Conservation (phyloP, 2,797 vertebrate genomes). For the Paramormyrops hopkinsi region DNA sequence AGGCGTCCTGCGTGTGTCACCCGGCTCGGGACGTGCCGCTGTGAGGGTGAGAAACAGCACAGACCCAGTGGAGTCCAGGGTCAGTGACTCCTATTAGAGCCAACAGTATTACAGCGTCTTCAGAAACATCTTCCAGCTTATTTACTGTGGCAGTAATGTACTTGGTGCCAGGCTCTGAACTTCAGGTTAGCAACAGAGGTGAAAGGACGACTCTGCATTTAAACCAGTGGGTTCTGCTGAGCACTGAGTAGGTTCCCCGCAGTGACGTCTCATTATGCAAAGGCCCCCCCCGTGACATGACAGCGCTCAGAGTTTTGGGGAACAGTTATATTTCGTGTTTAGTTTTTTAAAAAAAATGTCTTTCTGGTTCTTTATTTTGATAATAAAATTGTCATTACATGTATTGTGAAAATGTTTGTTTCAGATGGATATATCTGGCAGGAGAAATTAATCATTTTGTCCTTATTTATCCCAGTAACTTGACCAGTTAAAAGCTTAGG, state of each 20-base stretch:
- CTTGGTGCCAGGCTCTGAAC: background rate
- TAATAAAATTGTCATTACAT: background rate
- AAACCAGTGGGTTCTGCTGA: background rate
- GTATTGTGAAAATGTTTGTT: background rate
- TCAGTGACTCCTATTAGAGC: background rate
- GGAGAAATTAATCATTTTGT: background rate
- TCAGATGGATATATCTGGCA: background rate
- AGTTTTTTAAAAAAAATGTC: background rate
- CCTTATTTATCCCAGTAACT: background rate
- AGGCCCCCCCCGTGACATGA: too few relatives aligned
- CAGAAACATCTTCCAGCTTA: background rate
- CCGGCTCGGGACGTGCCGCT: background rate
- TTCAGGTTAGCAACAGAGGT: background rate
- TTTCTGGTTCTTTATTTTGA: background rate
- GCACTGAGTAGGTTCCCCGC: background rate
- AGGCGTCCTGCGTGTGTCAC: background rate
- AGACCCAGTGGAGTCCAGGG: background rate
- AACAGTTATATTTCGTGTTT: background rate
- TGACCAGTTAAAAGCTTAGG: background rate
- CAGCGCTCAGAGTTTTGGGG: background rate
- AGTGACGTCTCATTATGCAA: background rate
- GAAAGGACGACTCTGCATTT: background rate
- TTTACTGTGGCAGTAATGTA: background rate
- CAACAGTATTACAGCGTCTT: background rate
- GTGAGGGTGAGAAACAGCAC: background rate